phyloP scores from a whole-genome alignment of 1,140 invertebrate genomes.

The Augochlora pura region DNA sequence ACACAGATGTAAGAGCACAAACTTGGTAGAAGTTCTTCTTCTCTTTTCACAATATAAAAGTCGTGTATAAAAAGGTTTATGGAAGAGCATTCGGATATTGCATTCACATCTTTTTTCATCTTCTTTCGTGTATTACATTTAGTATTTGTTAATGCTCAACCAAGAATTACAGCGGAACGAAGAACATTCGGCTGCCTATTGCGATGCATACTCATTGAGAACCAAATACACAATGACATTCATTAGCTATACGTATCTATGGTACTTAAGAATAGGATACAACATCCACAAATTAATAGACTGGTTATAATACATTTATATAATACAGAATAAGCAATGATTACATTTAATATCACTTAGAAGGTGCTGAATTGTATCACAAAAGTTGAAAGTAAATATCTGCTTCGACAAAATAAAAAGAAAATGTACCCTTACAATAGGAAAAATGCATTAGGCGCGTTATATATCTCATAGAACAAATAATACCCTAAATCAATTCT shows the following conservation, averaged over 20 bases:
- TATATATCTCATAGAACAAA: slow-evolving; percentile 14
- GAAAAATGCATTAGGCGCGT: neutral
- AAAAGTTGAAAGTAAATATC: neutral
- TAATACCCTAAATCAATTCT: slow-evolving; percentile 32
- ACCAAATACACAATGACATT: slow-evolving; percentile 25
- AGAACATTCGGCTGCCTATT: slow-evolving; percentile 14
- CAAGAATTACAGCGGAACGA: slow-evolving; percentile 23
- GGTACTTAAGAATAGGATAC: slow-evolving; percentile 29
- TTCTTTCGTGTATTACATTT: slow-evolving; percentile 10
- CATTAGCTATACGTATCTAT: slow-evolving; percentile 25
- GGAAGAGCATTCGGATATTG: slow-evolving; percentile 53
- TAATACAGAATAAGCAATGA: slow-evolving; percentile 41
- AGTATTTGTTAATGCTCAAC: slow-evolving; percentile 48
- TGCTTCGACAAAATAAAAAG: neutral
- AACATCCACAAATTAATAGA: slow-evolving; percentile 37
- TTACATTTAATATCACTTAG: neutral
- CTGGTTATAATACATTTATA: slow-evolving; percentile 35
- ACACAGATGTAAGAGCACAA: slow-evolving; percentile 55
- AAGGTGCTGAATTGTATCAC: slow-evolving; percentile 21
- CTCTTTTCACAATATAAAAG: slow-evolving; percentile 49
- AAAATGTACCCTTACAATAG: neutral
- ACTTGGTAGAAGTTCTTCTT: slow-evolving; percentile 43
- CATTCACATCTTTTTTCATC: slow-evolving; percentile 28
- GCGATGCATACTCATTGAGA: slow-evolving; percentile 24
- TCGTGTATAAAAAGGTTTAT: slow-evolving; percentile 49